Evolutionary conservation across 53 echinoderm and acorn worm genomes (phyloP).

Genomic region (Echinometra lucunter): DNA sequence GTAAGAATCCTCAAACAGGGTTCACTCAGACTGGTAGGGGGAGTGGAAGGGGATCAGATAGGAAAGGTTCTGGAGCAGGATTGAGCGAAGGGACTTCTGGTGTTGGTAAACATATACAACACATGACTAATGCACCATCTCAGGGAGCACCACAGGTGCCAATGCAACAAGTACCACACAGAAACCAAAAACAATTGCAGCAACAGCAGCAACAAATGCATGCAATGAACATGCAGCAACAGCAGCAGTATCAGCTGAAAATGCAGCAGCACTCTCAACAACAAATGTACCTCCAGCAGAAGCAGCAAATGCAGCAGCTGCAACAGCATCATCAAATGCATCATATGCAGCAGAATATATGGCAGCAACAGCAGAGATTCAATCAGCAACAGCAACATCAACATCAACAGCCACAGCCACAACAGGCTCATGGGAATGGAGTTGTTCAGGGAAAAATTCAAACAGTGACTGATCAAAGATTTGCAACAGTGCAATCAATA

Average conservation of each 20-base stretch:
- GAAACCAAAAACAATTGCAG: constrained; percentile 64
- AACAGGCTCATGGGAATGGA: constrained; percentile 64
- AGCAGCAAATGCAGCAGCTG: constrained; percentile 68
- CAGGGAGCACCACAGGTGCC: constrained; percentile 74
- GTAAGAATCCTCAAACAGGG: constrained; percentile 43
- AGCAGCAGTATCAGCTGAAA: constrained; percentile 50
- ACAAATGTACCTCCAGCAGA: constrained; percentile 67
- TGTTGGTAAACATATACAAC: constrained; percentile 49
- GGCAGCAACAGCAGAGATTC: constrained; percentile 55
- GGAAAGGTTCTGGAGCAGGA: constrained; percentile 63
- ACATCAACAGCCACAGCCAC: constrained; percentile 27
- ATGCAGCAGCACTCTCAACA: constrained; percentile 63
- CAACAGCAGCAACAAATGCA: constrained; percentile 45
- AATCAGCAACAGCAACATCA: constrained; percentile 43
- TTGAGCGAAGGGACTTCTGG: constrained; percentile 17
- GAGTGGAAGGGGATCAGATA: constrained; percentile 63
- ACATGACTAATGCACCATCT: constrained; percentile 55
- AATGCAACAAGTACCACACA: constrained; percentile 69
- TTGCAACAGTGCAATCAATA: constrained; percentile 69
- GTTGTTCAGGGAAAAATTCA: constrained; percentile 65
- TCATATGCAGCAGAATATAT: constrained; percentile 64
- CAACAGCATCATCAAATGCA: constrained; percentile 69
- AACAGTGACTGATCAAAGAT: constrained; percentile 58
- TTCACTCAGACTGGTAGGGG: constrained; percentile 63
- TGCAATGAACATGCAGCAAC: constrained; percentile 40